Percentiles rank a stretch among this genome's conserved stretches.
Evolutionary conservation across 2,888 invertebrate species (phyloP).

Genomic region (Diarsia dahlii): DNA sequence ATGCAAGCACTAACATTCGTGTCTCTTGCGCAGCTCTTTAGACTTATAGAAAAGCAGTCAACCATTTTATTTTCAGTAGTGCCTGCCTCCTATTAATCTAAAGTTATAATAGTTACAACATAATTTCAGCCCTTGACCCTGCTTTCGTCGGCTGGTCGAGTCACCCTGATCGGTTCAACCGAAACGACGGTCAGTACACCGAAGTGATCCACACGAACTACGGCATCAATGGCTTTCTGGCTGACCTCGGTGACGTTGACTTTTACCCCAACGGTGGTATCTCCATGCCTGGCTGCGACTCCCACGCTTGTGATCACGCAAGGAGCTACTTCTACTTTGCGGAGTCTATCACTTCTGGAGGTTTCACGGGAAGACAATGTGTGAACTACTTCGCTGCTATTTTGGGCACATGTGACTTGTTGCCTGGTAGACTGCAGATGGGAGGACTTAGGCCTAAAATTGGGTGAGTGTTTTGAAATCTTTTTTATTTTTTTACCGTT

Average conservation of each 20-base stretch:
- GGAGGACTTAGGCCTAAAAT: constrained; percentile 79
- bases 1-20: neutral
- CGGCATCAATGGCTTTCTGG: constrained; percentile 78
- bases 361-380: constrained; percentile 80
- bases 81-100: neutral
- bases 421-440: constrained; percentile 77
- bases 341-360: constrained; percentile 76
- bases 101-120: neutral
- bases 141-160: constrained; percentile 81
- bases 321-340: constrained; percentile 79
- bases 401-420: constrained; percentile 69
- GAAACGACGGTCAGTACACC: constrained; percentile 78
- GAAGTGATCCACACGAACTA: constrained; percentile 84
- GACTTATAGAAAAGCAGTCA: neutral
- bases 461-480: constrained; percentile 71
- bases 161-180: constrained; percentile 75
- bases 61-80: neutral
- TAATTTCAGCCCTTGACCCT: constrained; percentile 78
- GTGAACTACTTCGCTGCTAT: constrained; percentile 78
- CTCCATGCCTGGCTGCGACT: constrained; percentile 81
- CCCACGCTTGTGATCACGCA: constrained; percentile 78
- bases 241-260: constrained; percentile 77
- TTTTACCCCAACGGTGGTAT: constrained; percentile 83
- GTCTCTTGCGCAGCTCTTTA: neutral
- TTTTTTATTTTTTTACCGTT: neutral